Conservation (phyloP, 2,888 invertebrate species). For the Melanotus villosus region DNA sequence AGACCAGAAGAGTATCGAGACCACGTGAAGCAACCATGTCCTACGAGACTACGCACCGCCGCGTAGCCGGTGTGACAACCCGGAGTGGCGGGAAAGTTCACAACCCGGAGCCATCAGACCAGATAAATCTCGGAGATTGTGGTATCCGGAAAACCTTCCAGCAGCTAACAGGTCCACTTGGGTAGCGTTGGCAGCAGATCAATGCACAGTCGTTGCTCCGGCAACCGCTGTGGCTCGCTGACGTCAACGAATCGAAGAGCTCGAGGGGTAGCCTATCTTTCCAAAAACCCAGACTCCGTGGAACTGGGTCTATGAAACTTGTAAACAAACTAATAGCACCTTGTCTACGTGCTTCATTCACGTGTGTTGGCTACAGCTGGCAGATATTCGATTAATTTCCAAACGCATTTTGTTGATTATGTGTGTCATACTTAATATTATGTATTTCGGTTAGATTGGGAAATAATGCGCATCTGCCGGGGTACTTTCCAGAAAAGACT, state of each 20-base stretch:
- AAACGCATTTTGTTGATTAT: background rate
- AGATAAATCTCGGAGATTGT: background rate
- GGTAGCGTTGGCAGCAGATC: slow-evolving; percentile 46
- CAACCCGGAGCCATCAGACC: slow-evolving; percentile 26
- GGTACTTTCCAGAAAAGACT: background rate
- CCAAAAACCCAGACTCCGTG: slow-evolving; percentile 24
- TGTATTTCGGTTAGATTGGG: background rate
- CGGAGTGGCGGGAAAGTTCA: slow-evolving; percentile 39
- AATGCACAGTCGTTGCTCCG: slow-evolving; percentile 54
- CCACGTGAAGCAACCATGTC: slow-evolving; percentile 36
- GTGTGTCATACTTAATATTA: background rate
- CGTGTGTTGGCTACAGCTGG: slow-evolving; percentile 11
- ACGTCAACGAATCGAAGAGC: slow-evolving; percentile 53
- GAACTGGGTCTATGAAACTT: slow-evolving; percentile 31
- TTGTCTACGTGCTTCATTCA: slow-evolving; percentile 25
- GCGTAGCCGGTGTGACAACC: slow-evolving; percentile 24
- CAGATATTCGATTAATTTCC: slow-evolving; percentile 14
- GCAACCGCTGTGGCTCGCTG: slow-evolving; percentile 53
- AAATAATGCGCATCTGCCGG: background rate
- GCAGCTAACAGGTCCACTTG: slow-evolving; percentile 36
- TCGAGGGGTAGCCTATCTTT: slow-evolving; percentile 28
- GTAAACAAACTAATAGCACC: slow-evolving; percentile 33
- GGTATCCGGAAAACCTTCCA: slow-evolving; percentile 1
- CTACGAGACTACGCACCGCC: slow-evolving; percentile 30
- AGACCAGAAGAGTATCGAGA: background rate